These are phyloP conservation scores for Flexamia atlantica DNA, from an alignment of 2,888 invertebrate genomes.

Conservation along the genomic window DNA sequence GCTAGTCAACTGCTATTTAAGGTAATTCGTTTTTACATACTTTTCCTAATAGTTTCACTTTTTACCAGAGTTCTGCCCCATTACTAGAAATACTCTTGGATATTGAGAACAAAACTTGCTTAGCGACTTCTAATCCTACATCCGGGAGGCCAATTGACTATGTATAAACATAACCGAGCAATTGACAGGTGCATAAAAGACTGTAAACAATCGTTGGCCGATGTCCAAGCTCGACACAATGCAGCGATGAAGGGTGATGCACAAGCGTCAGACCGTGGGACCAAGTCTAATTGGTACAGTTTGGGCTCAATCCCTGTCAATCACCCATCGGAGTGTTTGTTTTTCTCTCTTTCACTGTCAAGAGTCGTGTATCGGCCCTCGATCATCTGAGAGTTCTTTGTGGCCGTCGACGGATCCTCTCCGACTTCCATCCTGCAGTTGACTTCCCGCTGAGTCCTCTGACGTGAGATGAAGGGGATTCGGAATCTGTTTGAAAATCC, in stretches of 20 bases:
- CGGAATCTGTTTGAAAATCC: no score
- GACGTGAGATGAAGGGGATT: no score
- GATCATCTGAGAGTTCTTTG: slow-evolving; percentile 38
- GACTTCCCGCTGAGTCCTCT: no score
- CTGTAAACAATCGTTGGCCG: not conserved
- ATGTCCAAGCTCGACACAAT: not conserved
- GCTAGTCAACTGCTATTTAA: no score
- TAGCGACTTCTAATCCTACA: no score
- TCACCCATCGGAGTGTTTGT: slow-evolving; percentile 20
- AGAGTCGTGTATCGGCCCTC: slow-evolving; percentile 44
- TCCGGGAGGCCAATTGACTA: no score
- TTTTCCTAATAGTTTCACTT: no score
- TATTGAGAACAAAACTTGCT: no score
- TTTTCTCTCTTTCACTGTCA: slow-evolving; percentile 23
- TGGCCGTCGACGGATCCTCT: not conserved
- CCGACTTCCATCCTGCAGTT: no score
- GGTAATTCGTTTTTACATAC: no score
- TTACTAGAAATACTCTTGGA: no score
- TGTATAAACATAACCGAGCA: not conserved
- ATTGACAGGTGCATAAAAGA: not conserved
- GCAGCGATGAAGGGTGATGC: not conserved
- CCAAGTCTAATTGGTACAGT: slow-evolving; percentile 48
- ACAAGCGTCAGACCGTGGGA: not conserved
- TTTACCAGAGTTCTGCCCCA: no score
- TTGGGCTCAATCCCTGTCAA: slow-evolving; percentile 50